Conservation (phyloP, 2,888 invertebrate genomes). For the Meteorus colon region DNA sequence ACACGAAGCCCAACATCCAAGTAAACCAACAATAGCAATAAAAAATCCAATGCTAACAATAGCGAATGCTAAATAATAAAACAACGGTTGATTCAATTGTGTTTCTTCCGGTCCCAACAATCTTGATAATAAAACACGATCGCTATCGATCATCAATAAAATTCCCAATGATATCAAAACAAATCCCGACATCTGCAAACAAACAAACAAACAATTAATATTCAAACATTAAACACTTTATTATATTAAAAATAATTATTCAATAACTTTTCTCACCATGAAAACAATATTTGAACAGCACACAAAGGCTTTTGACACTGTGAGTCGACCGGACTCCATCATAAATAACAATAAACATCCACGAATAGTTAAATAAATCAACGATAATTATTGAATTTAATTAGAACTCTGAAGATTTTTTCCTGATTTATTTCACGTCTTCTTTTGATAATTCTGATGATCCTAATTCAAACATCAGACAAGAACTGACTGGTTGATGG, state of each 20-base stretch:
- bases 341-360: constrained; percentile 32
- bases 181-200: constrained; percentile 81
- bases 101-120: constrained; percentile 79
- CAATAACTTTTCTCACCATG: constrained; percentile 60
- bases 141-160: constrained; percentile 82
- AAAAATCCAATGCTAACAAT: constrained; percentile 81
- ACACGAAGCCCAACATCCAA: constrained; percentile 89
- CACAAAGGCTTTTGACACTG: constrained; percentile 63
- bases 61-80: constrained; percentile 84
- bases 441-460: not conserved
- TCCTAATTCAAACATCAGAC: not conserved
- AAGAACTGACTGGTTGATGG: not conserved
- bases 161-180: constrained; percentile 83
- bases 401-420: no score
- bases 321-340: constrained; percentile 48
- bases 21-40: constrained; percentile 80
- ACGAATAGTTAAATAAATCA: not conserved
- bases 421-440: no score
- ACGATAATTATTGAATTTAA: not conserved
- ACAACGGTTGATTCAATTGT: constrained; percentile 81
- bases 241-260: constrained; percentile 3
- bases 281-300: constrained; percentile 70
- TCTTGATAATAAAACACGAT: constrained; percentile 82
- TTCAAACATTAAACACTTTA: not conserved
- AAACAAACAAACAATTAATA: constrained; percentile 45